Evolutionary conservation across 1,140 invertebrate genomes (phyloP), one percentile per base, ranked within the genome.

Genomic region (Drosophila nasuta): DNA sequence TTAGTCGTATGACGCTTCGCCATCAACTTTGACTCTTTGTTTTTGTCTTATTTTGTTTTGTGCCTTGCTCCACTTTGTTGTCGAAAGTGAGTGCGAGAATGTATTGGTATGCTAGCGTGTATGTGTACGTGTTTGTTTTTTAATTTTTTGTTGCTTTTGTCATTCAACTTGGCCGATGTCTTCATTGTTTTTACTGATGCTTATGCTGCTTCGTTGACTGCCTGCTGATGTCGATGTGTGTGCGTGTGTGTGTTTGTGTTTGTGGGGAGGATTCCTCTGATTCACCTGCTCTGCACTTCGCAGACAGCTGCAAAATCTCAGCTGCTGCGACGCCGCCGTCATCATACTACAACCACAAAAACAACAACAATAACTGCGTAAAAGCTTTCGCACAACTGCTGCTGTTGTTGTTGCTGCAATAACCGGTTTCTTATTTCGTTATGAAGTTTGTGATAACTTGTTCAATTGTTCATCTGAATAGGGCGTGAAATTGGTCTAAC

Each of bases 271-370:
- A 25, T 30, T 66, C 41, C 33, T 30, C 58, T 64, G 74, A 72
- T 72, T 66, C 74, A 76, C 74, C 74, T 76, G 74, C 74, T 72
- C 56, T 41, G 58, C 51, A 56, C 56, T 60, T 41, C 41, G 38
- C 60, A 41, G 54, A 57, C 74, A 76, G 69, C 69, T 72, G 68
- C 60, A 48, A 76, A 66, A 66, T 76, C 68, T 72, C 74, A 76
- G 74, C 74, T 72, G 73, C 73, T 71, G 51, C 60, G 30, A 38
- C 30, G 30, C 30, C 58, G 58, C 15, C 20, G 20, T 13, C 57
- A 20, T 25, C 33, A 33, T 46, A 41, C 54, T 57, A 1, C 15
- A 4, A 17, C 33, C 35, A 20, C 15, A 41, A 41, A 35, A 57
- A 25, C 15, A 52, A 25, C 35, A 60, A 62, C 20, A 66, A 43